These are phyloP conservation scores for Dromaius novaehollandiae DNA, from an alignment of 2,113 vertebrate genomes.

Conservation along the genomic window DNA sequence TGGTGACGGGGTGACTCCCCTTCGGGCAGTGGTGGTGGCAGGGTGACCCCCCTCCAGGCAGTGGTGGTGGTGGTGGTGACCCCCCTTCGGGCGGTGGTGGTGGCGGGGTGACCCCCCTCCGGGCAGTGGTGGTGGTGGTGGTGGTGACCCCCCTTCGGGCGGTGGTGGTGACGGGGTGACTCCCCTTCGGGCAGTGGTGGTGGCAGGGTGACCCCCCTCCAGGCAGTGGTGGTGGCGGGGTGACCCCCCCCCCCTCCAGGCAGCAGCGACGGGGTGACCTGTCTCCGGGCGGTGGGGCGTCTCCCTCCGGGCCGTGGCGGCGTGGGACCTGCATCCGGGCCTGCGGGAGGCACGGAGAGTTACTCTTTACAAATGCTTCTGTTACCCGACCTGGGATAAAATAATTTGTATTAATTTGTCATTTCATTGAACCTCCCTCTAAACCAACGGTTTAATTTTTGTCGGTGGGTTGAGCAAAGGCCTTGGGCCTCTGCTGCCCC, in stretches of 20 bases:
- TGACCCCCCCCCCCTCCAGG: too few species aligned
- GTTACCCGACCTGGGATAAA: too few species aligned
- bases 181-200: background rate
- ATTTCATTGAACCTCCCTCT: background rate
- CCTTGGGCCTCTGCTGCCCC: background rate
- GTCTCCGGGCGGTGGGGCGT: background rate
- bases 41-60: too few species aligned
- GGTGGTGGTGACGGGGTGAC: too few species aligned
- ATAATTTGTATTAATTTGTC: background rate
- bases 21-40: too few species aligned
- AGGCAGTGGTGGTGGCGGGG: background rate
- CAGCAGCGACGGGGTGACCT: background rate
- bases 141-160: background rate
- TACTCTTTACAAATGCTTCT: background rate
- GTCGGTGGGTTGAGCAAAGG: background rate
- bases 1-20: background rate
- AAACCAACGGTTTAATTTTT: rapidly evolving
- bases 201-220: background rate
- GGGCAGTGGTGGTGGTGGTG: background rate
- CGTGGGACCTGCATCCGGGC: background rate
- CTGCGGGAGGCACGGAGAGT: too few species aligned
- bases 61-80: background rate
- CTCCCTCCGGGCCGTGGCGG: background rate
- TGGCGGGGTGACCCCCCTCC: too few species aligned
- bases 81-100: background rate